Base-by-base conservation (phyloP, 2,888 invertebrate species). In the Drosophila macrothrix region DNA sequence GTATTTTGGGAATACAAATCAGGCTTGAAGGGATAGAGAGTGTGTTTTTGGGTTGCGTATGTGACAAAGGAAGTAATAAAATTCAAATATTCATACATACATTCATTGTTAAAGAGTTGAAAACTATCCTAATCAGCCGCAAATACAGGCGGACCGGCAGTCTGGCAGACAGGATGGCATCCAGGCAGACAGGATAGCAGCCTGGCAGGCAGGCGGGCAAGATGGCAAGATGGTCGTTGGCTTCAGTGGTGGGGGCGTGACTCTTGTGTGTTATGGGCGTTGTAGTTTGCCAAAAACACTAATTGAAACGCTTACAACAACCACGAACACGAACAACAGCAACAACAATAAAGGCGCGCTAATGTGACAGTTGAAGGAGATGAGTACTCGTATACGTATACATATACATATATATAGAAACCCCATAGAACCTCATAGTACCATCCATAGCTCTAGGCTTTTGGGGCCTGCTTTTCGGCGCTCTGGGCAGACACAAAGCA, bases 291-390 rank as follows among this genome's bases (percentile, higher is more conserved):
- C 71, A 16, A 46, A 83, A 88, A 83, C 79, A 75, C 88, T 90
- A 85, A 86, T 90, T 90, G 86, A 90, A 90, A 90, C 73, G 78
- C 83, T 81, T 73, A 67, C 70, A 77, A 71, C 67, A 75, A 75
- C 63, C 63, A 55, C 50, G 60, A 63, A 59, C 63, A 43, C 62
- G 60, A 35, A 16, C 53, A 39, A 41, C 41, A 12, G 16, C 25
- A 50, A 6, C 28, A 61, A 68, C 70, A 75, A 74, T 59, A 65
- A 78, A 62, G 76, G 64, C 67, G 62, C 76, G 72, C 61, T 80
- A 77, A 77, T 76, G 72, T 76, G 67, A 76, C 77, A 80, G 72
- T 72, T 72, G 61, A 64, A 76, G 76, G 41, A 76, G 63, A 75
- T 76, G 77, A 80, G 75, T 54, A 59, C 69, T 75, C 75, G 33